phyloP scores from a whole-genome alignment of 1,140 invertebrate species.

The Zaprionus capensis region DNA sequence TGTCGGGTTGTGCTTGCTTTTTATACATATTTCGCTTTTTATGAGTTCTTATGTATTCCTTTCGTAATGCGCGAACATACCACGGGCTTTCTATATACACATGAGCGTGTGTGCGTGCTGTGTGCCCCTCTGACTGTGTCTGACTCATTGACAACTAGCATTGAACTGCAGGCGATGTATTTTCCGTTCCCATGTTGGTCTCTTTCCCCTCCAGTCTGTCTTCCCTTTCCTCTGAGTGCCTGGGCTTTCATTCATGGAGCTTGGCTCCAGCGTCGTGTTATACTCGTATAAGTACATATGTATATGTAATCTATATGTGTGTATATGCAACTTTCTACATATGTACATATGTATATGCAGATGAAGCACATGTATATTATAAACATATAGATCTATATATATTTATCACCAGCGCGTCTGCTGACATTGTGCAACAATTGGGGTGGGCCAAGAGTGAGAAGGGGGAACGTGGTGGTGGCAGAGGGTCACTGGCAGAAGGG shows the following conservation, averaged over 20 bases:
- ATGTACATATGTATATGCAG: background rate
- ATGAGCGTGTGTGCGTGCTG: constrained; percentile 23
- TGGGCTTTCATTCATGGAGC: constrained; percentile 44
- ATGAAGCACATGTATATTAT: background rate
- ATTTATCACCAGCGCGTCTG: constrained; percentile 29
- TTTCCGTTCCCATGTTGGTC: constrained; percentile 7
- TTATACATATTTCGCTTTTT: constrained; percentile 3
- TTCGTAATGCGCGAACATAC: constrained; percentile 5
- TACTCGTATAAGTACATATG: constrained; percentile 1
- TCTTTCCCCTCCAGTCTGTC: background rate
- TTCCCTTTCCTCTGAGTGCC: background rate
- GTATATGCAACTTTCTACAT: background rate
- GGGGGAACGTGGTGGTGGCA: background rate
- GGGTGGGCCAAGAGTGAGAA: background rate
- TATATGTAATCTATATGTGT: constrained; percentile 3
- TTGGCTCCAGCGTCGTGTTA: constrained; percentile 43
- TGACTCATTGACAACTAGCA: constrained; percentile 77
- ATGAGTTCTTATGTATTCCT: constrained; percentile 1
- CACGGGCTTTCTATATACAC: constrained; percentile 20
- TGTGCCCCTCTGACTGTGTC: constrained; percentile 31
- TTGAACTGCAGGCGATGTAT: constrained; percentile 62
- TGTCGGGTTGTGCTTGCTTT: constrained; percentile 36
- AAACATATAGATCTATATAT: background rate
- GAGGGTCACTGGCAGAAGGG: constrained; percentile 16
- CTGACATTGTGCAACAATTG: constrained; percentile 52